Conservation (phyloP, 2,113 vertebrate species). For the Catharus bicknelli region DNA sequence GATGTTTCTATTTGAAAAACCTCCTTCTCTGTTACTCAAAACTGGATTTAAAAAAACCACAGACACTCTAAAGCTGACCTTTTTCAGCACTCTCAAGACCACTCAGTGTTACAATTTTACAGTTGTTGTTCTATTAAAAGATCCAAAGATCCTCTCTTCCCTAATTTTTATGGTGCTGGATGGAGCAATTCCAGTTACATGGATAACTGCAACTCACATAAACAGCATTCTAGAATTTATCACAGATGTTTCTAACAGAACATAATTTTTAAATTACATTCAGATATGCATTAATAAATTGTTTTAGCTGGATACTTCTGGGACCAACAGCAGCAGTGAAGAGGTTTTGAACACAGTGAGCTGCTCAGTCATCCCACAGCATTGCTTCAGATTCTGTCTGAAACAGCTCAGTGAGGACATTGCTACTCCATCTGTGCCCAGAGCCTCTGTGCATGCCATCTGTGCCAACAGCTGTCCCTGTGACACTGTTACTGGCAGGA, state of each 20-base stretch:
- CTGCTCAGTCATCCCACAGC: background rate
- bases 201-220: background rate
- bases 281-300: background rate
- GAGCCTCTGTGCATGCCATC: background rate
- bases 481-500: background rate
- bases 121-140: background rate
- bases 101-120: background rate
- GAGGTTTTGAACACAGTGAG: background rate
- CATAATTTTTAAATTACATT: background rate
- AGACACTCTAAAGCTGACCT: background rate
- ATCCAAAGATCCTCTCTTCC: background rate
- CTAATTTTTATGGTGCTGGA: background rate
- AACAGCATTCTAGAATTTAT: background rate
- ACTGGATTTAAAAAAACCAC: fast-evolving
- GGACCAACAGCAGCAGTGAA: background rate
- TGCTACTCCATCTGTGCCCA: background rate
- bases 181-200: background rate
- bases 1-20: background rate
- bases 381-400: background rate
- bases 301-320: background rate
- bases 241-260: background rate
- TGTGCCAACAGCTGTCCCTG: background rate
- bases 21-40: background rate
- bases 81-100: background rate
- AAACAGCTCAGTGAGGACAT: background rate